Base-by-base conservation (phyloP, 2,888 invertebrate species). In the Punctoribates punctum region DNA sequence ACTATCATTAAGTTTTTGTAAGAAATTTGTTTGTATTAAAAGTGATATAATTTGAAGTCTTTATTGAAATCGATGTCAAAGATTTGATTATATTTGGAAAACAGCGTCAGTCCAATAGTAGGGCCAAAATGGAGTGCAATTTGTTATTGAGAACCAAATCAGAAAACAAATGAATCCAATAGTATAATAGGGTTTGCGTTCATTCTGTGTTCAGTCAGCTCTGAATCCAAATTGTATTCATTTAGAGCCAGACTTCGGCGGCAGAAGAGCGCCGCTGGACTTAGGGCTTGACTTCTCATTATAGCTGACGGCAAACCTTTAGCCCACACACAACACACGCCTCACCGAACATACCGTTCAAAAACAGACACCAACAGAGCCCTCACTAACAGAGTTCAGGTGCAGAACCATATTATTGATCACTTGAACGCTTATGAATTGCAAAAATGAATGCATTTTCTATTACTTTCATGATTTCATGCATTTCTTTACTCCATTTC, bases 251-350 rank as follows among this genome's bases (percentile, higher is more conserved):
- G 27, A 60, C 60, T 11, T 23, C 25, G 27, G 60, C 23, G 60
- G 23, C 23, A 25, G 27, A 65, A 34, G 34, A 65, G 15, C 65
- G 34, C 65, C 65, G 65, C 29, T 65, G 34, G 65, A 34, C 34
- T 65, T 38, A 65, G 34, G 65, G 34, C 34, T 65, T 65, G 34
- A 65, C 34, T 65, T 34, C 60, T 60, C 60, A 60, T 60, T 60
- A 60, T 25, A 60, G 27, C 13, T 13, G 13, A 60, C 27, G 60
- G 27, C 60, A 60, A 60, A 25, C 60, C 60, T 20, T 60, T 60
- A 60, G 60, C 60, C 60, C 60, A 60, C 60, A 60, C 60, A 60
- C 60, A 17, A 25, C 60, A 60, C 60, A 60, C 60, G 27, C 60
- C 23, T 60, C 51, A n/a, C 51, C 17, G n/a, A 51, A 20, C 5